Base-by-base conservation (phyloP, 2,888 invertebrate species). In the Philereme transversata region DNA sequence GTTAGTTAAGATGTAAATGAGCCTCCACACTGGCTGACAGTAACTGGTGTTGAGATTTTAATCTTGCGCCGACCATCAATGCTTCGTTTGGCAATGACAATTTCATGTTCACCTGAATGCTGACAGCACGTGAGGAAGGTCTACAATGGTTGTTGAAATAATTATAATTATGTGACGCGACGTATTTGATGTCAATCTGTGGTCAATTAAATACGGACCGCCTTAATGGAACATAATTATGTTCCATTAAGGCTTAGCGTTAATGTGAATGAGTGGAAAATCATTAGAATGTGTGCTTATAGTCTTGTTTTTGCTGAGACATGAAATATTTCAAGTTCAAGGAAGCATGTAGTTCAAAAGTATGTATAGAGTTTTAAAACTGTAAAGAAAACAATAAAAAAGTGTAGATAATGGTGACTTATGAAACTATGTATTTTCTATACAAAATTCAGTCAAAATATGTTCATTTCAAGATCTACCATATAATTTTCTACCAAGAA, bases 201-300 rank as follows among this genome's bases (percentile, higher is more conserved):
- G 87, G 91, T 92, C 91, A 92, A 92, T 91, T 92, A 88, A 75
- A 70, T 82, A 74, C 77, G 81, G 86, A 83, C 84, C 84, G 84
- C n/a, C n/a, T n/a, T n/a, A n/a, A n/a, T n/a, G n/a, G n/a, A n/a
- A n/a, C n/a, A n/a, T n/a, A 87, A 86, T 82, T 81, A 79, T 82
- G 82, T 81, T 82, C 81, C 81, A 77, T 79, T 83, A 82, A 78
- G 75, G 81, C 78, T 71, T 87, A 83, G 79, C 76, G 67, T 77
- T 82, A 82, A 82, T 77, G 77, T 71, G 76, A 78, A 77, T 71
- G 68, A 69, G 70, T 76, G 73, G 69, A 75, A 65, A 74, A 71
- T 67, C 66, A 71, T 67, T 80, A 77, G 75, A 71, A 71, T 73
- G 63, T 74, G 81, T 81, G 81, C 80, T 83, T 82, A 75, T 78